A percentile compares a stretch with the other conserved stretches of the same genome.
phyloP scores from a whole-genome alignment of 2,888 invertebrate species.

The Scelioninae gen. 2 region DNA sequence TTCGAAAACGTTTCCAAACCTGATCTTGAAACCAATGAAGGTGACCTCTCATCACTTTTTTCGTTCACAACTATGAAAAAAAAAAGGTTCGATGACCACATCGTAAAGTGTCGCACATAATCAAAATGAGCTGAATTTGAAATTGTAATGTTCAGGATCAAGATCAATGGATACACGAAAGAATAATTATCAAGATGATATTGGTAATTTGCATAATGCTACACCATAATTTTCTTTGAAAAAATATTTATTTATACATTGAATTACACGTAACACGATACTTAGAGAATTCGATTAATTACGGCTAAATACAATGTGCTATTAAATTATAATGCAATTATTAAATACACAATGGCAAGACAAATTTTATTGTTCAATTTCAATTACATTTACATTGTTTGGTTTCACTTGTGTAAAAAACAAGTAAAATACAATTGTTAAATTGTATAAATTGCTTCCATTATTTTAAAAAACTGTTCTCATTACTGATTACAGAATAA shows the following conservation, averaged over 20 bases:
- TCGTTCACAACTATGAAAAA: not conserved
- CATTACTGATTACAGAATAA: no score
- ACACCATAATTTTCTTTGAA: slow-evolving; percentile 27
- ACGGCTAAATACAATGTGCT: slow-evolving; percentile 25
- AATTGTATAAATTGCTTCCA: no score
- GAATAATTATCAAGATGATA: not conserved
- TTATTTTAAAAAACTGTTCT: no score
- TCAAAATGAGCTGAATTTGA: slow-evolving; percentile 30
- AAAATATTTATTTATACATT: slow-evolving; percentile 51
- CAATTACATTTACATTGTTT: no score
- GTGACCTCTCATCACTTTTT: slow-evolving; percentile 36
- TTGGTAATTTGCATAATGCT: slow-evolving; percentile 7
- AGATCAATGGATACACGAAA: slow-evolving; percentile 21
- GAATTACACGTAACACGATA: slow-evolving; percentile 24
- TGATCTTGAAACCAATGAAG: slow-evolving; percentile 40
- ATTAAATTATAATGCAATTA: slow-evolving; percentile 5
- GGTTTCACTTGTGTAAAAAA: no score
- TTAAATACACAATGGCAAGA: not conserved
- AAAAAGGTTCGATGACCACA: slow-evolving; percentile 39
- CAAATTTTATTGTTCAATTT: no score
- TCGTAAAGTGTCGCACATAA: slow-evolving; percentile 15
- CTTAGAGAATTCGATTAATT: not conserved
- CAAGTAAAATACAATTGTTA: no score
- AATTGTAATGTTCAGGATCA: slow-evolving; percentile 35
- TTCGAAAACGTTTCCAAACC: slow-evolving; percentile 33